These are phyloP conservation scores for Promerops cafer DNA, from an alignment of 2,113 vertebrate genomes.

Conservation along the genomic window DNA sequence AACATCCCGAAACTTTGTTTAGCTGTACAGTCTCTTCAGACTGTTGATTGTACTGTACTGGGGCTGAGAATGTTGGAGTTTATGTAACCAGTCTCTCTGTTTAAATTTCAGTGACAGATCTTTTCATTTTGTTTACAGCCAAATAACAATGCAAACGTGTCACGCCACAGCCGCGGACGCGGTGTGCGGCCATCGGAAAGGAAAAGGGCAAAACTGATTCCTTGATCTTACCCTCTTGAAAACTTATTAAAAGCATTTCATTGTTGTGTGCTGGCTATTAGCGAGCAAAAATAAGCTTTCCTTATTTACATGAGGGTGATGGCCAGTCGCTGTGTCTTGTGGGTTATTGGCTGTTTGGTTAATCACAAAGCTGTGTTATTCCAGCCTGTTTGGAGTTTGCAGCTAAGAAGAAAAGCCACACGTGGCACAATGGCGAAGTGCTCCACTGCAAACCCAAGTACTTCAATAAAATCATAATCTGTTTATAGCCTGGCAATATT, in stretches of 20 bases:
- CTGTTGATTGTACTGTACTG: constrained; percentile 37
- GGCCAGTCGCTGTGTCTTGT: background rate
- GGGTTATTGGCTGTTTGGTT: constrained; percentile 56
- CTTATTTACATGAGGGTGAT: constrained; percentile 58
- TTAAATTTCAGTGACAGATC: constrained; percentile 69
- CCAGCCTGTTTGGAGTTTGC: background rate
- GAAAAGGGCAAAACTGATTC: background rate
- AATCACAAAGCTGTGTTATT: constrained; percentile 50
- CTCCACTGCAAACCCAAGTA: constrained; percentile 42
- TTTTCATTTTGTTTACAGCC: constrained; percentile 72
- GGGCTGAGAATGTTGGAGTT: constrained; percentile 63
- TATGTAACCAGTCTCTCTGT: constrained; percentile 64
- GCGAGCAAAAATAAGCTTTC: constrained; percentile 34
- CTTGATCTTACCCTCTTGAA: constrained; percentile 41
- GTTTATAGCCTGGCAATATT: constrained; percentile 49
- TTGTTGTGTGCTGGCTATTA: constrained; percentile 27
- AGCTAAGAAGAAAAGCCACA: constrained; percentile 38
- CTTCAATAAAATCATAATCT: constrained; percentile 50
- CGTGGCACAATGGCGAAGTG: background rate
- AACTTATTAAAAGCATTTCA: constrained; percentile 64
- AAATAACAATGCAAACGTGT: constrained; percentile 63
- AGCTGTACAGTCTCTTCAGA: constrained; percentile 37
- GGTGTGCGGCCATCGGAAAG: constrained; percentile 44
- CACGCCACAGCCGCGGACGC: background rate
- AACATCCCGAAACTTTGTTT: constrained; percentile 64